phyloP scores from a whole-genome alignment of 2,797 vertebrate species.

The Enteromius mattozi region DNA sequence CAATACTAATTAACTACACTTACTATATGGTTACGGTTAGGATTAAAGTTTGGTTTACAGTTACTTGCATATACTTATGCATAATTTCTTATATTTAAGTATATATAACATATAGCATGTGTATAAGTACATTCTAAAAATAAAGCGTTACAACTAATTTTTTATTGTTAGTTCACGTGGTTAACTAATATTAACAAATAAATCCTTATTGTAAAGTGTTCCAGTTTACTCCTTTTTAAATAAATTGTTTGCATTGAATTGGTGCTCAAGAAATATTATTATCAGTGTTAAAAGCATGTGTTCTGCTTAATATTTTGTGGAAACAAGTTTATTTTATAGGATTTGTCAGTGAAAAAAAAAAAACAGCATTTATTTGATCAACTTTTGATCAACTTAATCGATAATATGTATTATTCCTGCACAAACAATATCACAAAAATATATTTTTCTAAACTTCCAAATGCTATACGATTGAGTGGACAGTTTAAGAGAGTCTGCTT shows the following conservation, averaged over 20 bases:
- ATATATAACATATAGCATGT: not conserved
- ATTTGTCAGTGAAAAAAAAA: not conserved
- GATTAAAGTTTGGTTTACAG: no score
- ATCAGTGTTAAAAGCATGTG: not conserved
- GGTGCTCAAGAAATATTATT: not conserved
- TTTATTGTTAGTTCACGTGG: not conserved
- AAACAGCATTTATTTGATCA: not conserved
- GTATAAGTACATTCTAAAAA: not conserved
- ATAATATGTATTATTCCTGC: not conserved
- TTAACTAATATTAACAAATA: not conserved
- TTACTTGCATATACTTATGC: not conserved
- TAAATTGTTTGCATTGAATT: not conserved
- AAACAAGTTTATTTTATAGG: not conserved
- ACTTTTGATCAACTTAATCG: no score
- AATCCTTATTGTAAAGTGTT: not conserved
- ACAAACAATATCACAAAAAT: not conserved
- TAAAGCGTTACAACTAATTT: not conserved
- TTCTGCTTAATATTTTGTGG: not conserved
- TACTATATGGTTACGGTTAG: not conserved
- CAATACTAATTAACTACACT: not conserved
- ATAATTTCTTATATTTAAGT: not conserved
- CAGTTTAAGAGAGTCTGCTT: not conserved
- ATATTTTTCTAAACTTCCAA: not conserved
- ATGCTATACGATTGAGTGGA: not conserved
- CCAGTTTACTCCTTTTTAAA: not conserved